Conservation (phyloP, 2,113 vertebrate genomes). For the Triplophysa siluroides region DNA sequence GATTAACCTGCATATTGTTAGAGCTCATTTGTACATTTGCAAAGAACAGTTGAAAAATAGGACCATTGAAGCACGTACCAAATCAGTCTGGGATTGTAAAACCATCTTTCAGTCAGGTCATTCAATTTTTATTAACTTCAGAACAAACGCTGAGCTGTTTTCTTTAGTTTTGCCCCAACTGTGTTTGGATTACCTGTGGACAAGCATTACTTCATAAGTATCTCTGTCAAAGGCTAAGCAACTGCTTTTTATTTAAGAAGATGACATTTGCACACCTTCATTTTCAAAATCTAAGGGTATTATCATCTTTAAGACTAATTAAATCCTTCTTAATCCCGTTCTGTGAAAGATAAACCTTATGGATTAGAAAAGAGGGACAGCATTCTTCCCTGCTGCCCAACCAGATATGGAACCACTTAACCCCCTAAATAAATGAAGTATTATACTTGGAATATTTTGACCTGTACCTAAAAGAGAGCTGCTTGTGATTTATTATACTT, state of each 20-base stretch:
- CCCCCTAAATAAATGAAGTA: neutral
- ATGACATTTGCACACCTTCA: neutral
- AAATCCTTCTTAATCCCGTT: neutral
- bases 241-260: neutral
- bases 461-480: too few relatives aligned
- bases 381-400: neutral
- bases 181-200: slow-evolving; percentile 19
- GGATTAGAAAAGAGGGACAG: too few relatives aligned
- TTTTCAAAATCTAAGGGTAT: neutral
- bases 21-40: neutral
- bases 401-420: neutral
- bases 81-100: neutral
- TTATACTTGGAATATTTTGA: too few relatives aligned
- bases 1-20: neutral
- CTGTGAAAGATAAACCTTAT: neutral
- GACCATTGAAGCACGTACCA: neutral
- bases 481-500: too few relatives aligned
- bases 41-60: neutral
- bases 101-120: neutral
- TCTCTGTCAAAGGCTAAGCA: neutral
- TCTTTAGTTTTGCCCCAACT: neutral
- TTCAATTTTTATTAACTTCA: slow-evolving; percentile 6
- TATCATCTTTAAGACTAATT: neutral
- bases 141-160: slow-evolving; percentile 1
- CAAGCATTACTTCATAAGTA: slow-evolving; percentile 19